These are phyloP conservation scores for Gymnosoma rotundatum DNA, from an alignment of 2,888 invertebrate species.

Conservation along the genomic window DNA sequence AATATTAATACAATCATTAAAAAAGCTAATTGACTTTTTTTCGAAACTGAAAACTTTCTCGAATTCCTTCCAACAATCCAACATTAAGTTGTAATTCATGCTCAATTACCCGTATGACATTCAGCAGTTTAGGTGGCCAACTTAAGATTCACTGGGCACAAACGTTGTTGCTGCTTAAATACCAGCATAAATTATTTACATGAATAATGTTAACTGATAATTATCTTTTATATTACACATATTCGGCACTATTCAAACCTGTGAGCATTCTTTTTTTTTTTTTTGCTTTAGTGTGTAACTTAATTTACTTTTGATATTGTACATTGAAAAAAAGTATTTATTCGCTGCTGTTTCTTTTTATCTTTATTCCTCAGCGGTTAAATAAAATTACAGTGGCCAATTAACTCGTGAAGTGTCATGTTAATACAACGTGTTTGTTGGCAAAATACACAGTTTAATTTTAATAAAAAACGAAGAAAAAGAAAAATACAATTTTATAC, in stretches of 20 bases:
- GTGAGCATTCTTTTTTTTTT: slow-evolving; percentile 16
- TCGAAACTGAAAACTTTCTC: background rate
- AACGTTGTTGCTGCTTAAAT: background rate
- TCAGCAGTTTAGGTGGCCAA: background rate
- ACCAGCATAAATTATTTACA: slow-evolving; percentile 1
- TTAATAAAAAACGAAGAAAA: slow-evolving; percentile 2
- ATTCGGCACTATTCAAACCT: slow-evolving; percentile 29
- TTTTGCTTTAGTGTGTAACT: slow-evolving; percentile 22
- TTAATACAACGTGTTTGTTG: slow-evolving; percentile 57
- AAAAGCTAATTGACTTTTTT: too few species aligned
- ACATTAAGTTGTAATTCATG: too few species aligned
- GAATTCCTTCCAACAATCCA: background rate
- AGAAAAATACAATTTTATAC: slow-evolving; percentile 21
- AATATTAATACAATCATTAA: too few species aligned
- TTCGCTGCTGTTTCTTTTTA: background rate
- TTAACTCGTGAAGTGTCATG: slow-evolving; percentile 66
- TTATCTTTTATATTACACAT: slow-evolving; percentile 51
- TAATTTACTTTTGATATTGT: slow-evolving; percentile 37
- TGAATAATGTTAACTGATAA: slow-evolving; percentile 45
- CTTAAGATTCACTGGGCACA: slow-evolving; percentile 1
- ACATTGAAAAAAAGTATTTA: background rate
- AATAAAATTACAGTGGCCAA: slow-evolving; percentile 65
- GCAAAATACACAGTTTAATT: slow-evolving; percentile 33
- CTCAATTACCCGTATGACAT: too few species aligned
- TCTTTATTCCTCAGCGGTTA: slow-evolving; percentile 40